phyloP scores from a whole-genome alignment of 1,140 invertebrate genomes.

The Goniozus legneri region DNA sequence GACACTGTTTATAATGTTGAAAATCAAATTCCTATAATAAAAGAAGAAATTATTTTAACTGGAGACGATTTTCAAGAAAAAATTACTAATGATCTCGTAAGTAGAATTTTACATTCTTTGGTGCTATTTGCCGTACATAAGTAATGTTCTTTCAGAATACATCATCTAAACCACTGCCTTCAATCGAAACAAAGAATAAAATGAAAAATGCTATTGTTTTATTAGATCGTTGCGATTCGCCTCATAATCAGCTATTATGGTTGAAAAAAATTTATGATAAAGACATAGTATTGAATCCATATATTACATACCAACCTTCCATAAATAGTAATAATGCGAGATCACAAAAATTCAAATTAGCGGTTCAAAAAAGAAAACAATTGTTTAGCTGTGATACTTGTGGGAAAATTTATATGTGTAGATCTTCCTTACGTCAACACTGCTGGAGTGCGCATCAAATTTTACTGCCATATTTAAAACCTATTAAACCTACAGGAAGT shows the following conservation, averaged over 20 bases:
- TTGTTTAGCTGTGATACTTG: slow-evolving; percentile 39
- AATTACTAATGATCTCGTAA: background rate
- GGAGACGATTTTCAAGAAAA: too few species aligned
- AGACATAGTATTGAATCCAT: background rate
- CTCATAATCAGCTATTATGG: slow-evolving; percentile 47
- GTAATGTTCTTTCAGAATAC: background rate
- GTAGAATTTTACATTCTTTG: background rate
- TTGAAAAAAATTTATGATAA: slow-evolving; percentile 39
- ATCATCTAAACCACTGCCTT: background rate
- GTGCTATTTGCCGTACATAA: background rate
- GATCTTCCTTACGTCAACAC: slow-evolving; percentile 29
- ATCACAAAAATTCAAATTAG: slow-evolving; percentile 36
- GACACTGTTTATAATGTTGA: too few species aligned
- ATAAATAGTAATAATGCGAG: slow-evolving; percentile 23
- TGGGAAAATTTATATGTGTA: slow-evolving; percentile 33
- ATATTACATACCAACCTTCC: slow-evolving; percentile 24
- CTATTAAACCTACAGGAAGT: background rate
- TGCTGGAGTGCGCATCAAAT: slow-evolving; percentile 33
- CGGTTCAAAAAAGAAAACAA: slow-evolving; percentile 28
- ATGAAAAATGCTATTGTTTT: slow-evolving; percentile 30
- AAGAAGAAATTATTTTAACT: too few species aligned
- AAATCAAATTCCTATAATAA: too few species aligned
- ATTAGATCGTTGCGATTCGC: slow-evolving; percentile 42
- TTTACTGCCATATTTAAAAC: slow-evolving; percentile 14
- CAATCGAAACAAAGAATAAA: slow-evolving; percentile 6